These are phyloP conservation scores for Tinea pellionella DNA, from an alignment of 2,888 invertebrate genomes.

Conservation along the genomic window DNA sequence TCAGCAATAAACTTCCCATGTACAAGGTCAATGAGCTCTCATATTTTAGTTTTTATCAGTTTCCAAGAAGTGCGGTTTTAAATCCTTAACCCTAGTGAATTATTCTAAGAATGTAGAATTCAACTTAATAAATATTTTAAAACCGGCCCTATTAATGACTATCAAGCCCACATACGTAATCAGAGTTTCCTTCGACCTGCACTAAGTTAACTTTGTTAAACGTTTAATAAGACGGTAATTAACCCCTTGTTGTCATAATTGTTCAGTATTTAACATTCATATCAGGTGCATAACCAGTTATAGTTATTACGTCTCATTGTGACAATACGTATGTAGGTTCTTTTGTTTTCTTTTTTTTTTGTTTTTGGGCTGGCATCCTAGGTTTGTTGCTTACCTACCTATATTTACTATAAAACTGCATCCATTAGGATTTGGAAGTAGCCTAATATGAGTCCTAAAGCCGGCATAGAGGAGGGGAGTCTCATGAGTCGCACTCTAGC, in stretches of 20 bases:
- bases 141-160: constrained; percentile 2
- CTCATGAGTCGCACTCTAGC: too few species aligned
- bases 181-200: not conserved
- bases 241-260: not conserved
- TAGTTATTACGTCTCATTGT: not conserved
- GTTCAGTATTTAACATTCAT: not conserved
- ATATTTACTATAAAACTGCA: too few species aligned
- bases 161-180: not conserved
- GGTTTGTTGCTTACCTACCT: too few species aligned
- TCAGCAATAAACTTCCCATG: not conserved
- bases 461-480: too few species aligned
- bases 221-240: constrained; percentile 1
- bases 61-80: not conserved
- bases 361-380: too few species aligned
- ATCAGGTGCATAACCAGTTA: constrained; percentile 5
- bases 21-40: not conserved
- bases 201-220: not conserved
- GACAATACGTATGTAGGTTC: not conserved
- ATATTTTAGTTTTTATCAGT: not conserved
- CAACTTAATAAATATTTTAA: not conserved
- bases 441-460: too few species aligned
- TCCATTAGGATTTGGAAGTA: too few species aligned
- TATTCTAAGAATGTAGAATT: not conserved
- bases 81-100: not conserved
- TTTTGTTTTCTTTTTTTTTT: not conserved